These are phyloP conservation scores for Mus caroli DNA, from an alignment of 2,797 vertebrate species.

Conservation along the genomic window DNA sequence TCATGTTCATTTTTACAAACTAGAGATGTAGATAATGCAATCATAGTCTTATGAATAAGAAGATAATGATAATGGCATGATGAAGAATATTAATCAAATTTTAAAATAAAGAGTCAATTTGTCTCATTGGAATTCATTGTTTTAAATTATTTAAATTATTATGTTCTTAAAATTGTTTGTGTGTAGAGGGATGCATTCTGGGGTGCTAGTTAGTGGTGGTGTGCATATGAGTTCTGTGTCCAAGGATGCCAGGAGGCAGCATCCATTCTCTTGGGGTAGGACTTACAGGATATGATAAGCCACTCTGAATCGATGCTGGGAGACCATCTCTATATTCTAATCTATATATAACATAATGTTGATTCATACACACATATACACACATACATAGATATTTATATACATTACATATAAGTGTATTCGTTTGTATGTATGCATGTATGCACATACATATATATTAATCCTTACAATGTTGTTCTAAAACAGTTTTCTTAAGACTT, in stretches of 20 bases:
- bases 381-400: not conserved
- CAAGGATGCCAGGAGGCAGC: no score
- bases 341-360: not conserved
- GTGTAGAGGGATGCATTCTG: not conserved
- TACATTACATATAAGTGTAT: not conserved
- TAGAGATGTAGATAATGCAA: not conserved
- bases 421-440: not conserved
- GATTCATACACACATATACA: not conserved
- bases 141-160: not conserved
- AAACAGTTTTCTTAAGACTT: not conserved
- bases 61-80: not conserved
- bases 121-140: not conserved
- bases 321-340: not conserved
- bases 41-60: not conserved
- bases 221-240: no score
- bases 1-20: not conserved
- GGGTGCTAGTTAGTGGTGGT: rapidly evolving
- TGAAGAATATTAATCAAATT: not conserved
- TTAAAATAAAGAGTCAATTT: not conserved
- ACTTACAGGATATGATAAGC: not conserved
- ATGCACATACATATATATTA: not conserved
- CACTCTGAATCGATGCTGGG: not conserved
- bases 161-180: not conserved
- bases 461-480: not conserved
- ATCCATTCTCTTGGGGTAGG: no score